These are phyloP conservation scores for Kryptolebias ocellatus DNA, from an alignment of 2,797 vertebrate species.

Conservation along the genomic window DNA sequence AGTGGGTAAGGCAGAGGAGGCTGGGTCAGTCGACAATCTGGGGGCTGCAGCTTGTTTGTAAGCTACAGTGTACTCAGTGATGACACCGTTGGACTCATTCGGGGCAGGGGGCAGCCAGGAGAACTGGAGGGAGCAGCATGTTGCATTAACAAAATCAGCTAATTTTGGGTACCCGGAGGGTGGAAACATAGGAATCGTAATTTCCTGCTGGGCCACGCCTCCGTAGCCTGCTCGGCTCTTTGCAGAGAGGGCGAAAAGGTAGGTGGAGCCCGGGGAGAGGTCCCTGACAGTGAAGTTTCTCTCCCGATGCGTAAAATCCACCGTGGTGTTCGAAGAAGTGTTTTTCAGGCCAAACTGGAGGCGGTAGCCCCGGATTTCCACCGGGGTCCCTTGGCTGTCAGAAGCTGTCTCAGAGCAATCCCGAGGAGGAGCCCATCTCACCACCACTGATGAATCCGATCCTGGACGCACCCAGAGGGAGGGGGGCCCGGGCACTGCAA, in stretches of 20 bases:
- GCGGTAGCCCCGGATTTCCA: conserved; percentile 89
- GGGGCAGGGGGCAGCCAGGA: conserved; percentile 87
- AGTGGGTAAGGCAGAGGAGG: conserved; percentile 37
- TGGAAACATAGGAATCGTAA: conserved; percentile 86
- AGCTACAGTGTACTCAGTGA: conserved; percentile 88
- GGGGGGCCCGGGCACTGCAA: conserved; percentile 88
- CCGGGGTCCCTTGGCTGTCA: conserved; percentile 55
- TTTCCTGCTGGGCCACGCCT: conserved; percentile 80
- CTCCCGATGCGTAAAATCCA: conserved; percentile 84
- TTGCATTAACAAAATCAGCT: conserved; percentile 85
- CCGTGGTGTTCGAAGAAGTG: conserved; percentile 72
- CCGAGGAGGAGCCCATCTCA: conserved; percentile 86
- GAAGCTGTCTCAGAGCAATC: conserved; percentile 57
- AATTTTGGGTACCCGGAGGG: conserved; percentile 88
- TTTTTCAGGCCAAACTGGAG: conserved; percentile 90
- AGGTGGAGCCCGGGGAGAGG: conserved; percentile 88
- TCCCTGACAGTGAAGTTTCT: conserved; percentile 80
- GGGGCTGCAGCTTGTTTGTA: conserved; percentile 81
- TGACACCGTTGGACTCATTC: conserved; percentile 84
- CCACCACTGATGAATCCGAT: conserved; percentile 82
- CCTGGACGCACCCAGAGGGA: conserved; percentile 86
- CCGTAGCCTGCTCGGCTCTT: conserved; percentile 88
- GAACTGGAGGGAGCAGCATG: conserved; percentile 88
- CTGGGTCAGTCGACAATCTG: conserved; percentile 44
- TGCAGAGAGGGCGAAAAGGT: conserved; percentile 89